Conservation (phyloP, 2,797 vertebrate genomes). For the Fratercula arctica region DNA sequence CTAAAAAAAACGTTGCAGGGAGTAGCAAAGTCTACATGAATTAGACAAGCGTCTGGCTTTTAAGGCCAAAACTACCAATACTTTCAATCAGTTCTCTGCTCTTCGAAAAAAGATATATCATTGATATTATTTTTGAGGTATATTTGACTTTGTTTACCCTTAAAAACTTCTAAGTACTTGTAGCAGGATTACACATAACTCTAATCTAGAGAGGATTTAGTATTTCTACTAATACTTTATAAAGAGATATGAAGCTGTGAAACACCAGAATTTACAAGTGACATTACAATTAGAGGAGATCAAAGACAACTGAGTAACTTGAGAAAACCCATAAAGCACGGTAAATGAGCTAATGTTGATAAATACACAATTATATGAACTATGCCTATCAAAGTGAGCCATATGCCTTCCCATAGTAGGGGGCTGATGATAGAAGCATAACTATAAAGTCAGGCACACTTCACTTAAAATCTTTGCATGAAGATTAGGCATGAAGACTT, state of each 20-base stretch:
- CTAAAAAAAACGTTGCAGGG: neutral
- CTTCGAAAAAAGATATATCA: neutral
- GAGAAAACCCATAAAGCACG: neutral
- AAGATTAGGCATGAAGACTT: neutral
- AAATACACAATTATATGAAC: neutral
- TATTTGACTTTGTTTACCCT: neutral
- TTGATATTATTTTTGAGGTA: neutral
- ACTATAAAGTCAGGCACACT: neutral
- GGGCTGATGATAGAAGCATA: neutral
- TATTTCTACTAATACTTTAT: neutral
- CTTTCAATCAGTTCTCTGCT: neutral
- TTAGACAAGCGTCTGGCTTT: neutral
- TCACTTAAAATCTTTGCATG: neutral
- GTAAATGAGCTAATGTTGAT: neutral
- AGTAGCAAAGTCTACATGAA: neutral
- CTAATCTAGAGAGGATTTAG: neutral
- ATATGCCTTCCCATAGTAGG: neutral
- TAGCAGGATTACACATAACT: neutral
- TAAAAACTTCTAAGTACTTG: neutral
- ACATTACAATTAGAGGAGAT: neutral
- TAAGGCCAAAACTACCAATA: neutral
- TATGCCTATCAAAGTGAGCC: neutral
- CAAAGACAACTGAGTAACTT: neutral
- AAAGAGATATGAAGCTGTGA: neutral
- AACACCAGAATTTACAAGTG: neutral